Percentiles rank a stretch among this genome's conserved stretches.
Evolutionary conservation across 2,797 vertebrate species (phyloP).

Genomic region (Bufotes viridis): DNA sequence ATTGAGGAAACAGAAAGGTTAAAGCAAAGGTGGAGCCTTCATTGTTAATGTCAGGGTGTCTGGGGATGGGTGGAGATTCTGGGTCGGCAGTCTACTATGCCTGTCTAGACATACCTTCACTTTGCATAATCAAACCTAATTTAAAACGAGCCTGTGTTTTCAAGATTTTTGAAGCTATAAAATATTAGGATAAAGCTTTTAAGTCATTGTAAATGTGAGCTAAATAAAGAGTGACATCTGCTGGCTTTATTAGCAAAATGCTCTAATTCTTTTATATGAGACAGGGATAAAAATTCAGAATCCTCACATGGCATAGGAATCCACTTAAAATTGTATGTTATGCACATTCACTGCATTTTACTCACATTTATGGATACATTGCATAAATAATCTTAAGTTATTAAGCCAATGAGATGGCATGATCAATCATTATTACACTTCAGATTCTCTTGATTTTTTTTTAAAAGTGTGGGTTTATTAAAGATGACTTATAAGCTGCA

Average conservation of each 20-base stretch:
- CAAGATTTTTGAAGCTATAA: slow-evolving; percentile 24
- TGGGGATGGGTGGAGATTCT: slow-evolving; percentile 22
- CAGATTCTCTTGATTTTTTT: not conserved
- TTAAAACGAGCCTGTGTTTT: slow-evolving; percentile 1
- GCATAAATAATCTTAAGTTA: not conserved
- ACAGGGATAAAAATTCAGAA: not conserved
- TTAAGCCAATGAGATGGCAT: not conserved
- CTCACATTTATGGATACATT: not conserved
- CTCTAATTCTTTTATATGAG: not conserved
- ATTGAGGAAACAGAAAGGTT: slow-evolving; percentile 23
- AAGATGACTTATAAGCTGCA: not conserved
- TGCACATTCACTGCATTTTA: not conserved
- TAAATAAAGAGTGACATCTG: slow-evolving; percentile 63
- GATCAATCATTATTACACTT: not conserved
- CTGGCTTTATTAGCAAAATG: slow-evolving; percentile 54
- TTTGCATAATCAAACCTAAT: slow-evolving; percentile 42
- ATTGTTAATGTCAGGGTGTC: slow-evolving; percentile 25
- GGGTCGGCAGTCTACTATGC: not conserved
- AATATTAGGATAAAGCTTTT: slow-evolving; percentile 28
- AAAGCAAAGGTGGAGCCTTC: slow-evolving; percentile 35
- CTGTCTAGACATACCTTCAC: slow-evolving; percentile 20
- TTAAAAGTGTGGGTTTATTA: not conserved
- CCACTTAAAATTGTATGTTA: not conserved
- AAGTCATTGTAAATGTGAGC: slow-evolving; percentile 47
- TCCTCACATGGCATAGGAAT: not conserved